A percentile compares a stretch with the other conserved stretches of the same genome.
phyloP scores from a whole-genome alignment of 2,113 vertebrate genomes.

The Malurus elegans region DNA sequence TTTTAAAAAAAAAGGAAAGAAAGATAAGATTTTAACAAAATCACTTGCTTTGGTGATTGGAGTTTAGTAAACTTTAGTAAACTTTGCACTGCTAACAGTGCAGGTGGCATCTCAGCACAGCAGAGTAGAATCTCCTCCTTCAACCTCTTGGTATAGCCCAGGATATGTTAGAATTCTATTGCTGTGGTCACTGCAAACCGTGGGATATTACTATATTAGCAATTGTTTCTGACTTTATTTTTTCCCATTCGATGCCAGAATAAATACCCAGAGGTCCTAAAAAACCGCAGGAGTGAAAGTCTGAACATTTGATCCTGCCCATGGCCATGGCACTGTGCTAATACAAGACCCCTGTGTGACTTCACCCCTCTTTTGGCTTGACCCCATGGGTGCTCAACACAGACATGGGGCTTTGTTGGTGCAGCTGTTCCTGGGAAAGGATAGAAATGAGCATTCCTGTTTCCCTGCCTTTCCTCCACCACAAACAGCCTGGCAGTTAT shows the following conservation, averaged over 20 bases:
- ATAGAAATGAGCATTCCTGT: not conserved
- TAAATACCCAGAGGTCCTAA: not conserved
- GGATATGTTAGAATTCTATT: not conserved
- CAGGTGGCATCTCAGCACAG: not conserved
- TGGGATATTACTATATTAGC: not conserved
- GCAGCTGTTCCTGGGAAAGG: not conserved
- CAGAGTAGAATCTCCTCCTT: not conserved
- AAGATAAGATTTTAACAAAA: not conserved
- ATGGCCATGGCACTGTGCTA: rapidly evolving
- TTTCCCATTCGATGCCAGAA: not conserved
- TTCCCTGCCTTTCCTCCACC: not conserved
- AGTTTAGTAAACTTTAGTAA: not conserved
- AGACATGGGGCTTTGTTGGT: not conserved
- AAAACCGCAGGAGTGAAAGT: not conserved
- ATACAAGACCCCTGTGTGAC: rapidly evolving
- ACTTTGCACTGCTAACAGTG: not conserved
- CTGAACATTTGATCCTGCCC: not conserved
- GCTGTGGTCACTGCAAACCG: not conserved
- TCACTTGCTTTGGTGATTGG: not conserved
- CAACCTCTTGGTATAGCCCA: not conserved
- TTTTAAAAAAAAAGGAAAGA: not conserved
- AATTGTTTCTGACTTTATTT: not conserved
- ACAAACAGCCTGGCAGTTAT: not conserved
- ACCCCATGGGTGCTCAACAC: rapidly evolving
- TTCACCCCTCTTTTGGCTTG: not conserved